These are phyloP conservation scores for Leucozona laternaria DNA, from an alignment of 2,888 invertebrate genomes.

Conservation along the genomic window DNA sequence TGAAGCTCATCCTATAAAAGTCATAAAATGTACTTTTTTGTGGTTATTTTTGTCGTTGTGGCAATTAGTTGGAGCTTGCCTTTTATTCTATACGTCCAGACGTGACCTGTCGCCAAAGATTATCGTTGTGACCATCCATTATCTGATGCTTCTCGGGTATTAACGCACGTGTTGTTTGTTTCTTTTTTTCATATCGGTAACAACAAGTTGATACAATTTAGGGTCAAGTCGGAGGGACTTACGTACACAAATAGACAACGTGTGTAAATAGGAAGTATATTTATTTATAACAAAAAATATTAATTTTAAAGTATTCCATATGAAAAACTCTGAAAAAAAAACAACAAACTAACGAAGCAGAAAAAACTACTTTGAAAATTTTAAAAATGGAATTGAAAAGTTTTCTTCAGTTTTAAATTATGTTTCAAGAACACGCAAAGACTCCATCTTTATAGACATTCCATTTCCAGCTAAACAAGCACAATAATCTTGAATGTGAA, in stretches of 20 bases:
- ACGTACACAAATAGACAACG: no score
- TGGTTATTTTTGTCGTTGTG: constrained; percentile 35
- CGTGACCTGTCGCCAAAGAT: constrained; percentile 32
- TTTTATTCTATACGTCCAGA: constrained; percentile 2
- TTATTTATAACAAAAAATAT: not conserved
- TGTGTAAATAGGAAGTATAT: not conserved
- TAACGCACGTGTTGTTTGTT: constrained; percentile 24
- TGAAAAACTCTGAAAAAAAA: not conserved
- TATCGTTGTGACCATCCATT: constrained; percentile 15
- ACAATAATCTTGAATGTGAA: constrained; percentile 7
- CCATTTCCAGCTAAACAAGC: constrained; percentile 14
- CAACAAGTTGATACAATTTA: not conserved
- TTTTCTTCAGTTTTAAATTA: not conserved
- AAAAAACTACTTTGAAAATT: not conserved
- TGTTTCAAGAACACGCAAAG: not conserved
- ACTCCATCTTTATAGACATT: not conserved
- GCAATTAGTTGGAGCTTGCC: constrained; percentile 17
- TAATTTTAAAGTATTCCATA: not conserved
- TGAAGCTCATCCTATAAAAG: constrained; percentile 24
- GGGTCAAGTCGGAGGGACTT: not conserved
- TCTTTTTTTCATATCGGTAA: not conserved
- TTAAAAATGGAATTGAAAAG: constrained; percentile 20
- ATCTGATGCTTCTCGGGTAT: constrained; percentile 4
- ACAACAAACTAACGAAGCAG: not conserved
- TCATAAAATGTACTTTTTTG: constrained; percentile 25